phyloP scores from a whole-genome alignment of 1,140 invertebrate genomes.

The Anastrepha ludens region DNA sequence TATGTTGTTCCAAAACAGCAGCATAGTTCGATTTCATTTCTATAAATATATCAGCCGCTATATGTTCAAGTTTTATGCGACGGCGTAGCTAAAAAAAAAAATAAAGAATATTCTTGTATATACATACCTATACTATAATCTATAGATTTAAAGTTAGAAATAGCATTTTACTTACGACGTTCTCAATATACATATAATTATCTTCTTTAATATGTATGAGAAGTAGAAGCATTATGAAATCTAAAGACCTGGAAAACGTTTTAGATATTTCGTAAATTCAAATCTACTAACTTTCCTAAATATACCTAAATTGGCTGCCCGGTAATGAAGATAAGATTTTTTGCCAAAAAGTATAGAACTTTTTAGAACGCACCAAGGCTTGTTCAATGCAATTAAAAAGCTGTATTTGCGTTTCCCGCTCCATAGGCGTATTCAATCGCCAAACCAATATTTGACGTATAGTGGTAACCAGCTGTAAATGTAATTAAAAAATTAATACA shows the following conservation, averaged over 20 bases:
- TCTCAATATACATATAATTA: conserved; percentile 72
- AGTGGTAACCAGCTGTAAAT: conserved; percentile 63
- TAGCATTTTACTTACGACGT: conserved; percentile 67
- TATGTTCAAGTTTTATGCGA: conserved; percentile 71
- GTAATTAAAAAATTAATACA: neutral
- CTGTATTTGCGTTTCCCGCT: conserved; percentile 64
- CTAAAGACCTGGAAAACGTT: conserved; percentile 69
- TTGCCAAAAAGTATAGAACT: conserved; percentile 69
- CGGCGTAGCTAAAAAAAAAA: conserved; percentile 64
- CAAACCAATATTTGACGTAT: conserved; percentile 67
- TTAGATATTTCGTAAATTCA: conserved; percentile 46
- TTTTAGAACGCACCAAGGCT: conserved; percentile 66
- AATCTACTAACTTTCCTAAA: neutral
- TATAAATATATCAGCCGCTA: conserved; percentile 72
- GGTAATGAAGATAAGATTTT: conserved; percentile 62
- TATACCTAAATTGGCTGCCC: conserved; percentile 61
- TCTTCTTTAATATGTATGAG: conserved; percentile 72
- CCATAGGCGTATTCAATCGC: conserved; percentile 29
- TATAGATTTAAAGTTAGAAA: conserved; percentile 1
- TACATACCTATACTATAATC: neutral
- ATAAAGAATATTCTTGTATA: neutral
- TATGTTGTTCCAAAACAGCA: conserved; percentile 72
- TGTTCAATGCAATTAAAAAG: conserved; percentile 66
- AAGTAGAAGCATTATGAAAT: conserved; percentile 74
- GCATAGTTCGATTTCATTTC: conserved; percentile 70